A percentile compares a stretch with the other conserved stretches of the same genome.
Evolutionary conservation across 1,140 invertebrate genomes (phyloP).

Genomic region (Atta colombica): DNA sequence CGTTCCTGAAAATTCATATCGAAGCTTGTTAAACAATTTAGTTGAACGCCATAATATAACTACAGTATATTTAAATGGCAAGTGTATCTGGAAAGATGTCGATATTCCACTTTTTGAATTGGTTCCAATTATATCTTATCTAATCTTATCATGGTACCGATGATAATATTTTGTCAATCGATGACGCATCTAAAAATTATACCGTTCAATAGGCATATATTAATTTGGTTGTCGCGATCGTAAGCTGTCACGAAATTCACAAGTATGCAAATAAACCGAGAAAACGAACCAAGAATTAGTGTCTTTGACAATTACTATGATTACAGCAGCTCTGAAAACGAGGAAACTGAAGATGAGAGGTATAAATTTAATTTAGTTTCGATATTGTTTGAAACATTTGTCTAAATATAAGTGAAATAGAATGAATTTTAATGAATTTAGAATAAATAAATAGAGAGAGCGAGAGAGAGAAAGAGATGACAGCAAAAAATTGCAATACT

Average conservation of each 20-base stretch:
- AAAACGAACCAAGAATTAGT: conserved; percentile 41
- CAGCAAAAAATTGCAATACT: not conserved
- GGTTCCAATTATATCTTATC: conserved; percentile 43
- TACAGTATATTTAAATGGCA: not conserved
- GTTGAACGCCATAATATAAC: not conserved
- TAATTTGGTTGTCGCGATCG: not conserved
- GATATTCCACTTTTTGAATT: not conserved
- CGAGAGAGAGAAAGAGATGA: not conserved
- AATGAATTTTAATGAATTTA: not conserved
- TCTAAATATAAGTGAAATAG: conserved; percentile 1
- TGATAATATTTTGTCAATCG: conserved; percentile 26
- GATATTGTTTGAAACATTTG: not conserved
- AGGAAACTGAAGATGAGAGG: conserved; percentile 57
- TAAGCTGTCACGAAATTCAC: not conserved
- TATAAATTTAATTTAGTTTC: conserved; percentile 51
- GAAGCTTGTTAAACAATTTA: not conserved
- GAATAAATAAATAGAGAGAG: not conserved
- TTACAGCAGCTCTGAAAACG: conserved; percentile 48
- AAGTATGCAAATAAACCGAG: not conserved
- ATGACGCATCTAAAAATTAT: not conserved
- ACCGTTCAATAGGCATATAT: not conserved
- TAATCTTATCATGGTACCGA: conserved; percentile 30
- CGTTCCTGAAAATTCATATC: not conserved
- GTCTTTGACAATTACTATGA: conserved; percentile 35
- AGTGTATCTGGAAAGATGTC: not conserved